phyloP scores from a whole-genome alignment of 2,888 invertebrate species.

The Coleophora flavipennella region DNA sequence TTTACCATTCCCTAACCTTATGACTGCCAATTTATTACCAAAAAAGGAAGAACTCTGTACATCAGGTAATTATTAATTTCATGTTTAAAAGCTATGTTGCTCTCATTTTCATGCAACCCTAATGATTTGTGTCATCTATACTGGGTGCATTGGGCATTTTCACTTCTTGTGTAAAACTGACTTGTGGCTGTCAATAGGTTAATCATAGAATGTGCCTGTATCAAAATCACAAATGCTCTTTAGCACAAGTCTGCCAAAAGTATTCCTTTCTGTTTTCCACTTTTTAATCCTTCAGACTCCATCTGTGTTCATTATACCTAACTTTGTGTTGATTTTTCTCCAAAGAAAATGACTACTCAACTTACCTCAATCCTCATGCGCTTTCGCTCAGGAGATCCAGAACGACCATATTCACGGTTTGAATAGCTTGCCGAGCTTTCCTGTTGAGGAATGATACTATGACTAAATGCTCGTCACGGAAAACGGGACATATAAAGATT shows the following conservation, averaged over 20 bases:
- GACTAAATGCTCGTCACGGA: background rate
- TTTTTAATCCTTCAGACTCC: background rate
- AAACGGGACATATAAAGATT: background rate
- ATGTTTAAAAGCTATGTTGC: too few relatives aligned
- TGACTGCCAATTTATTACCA: too few relatives aligned
- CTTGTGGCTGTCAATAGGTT: too few relatives aligned
- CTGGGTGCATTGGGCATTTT: too few relatives aligned
- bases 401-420: constrained; percentile 68
- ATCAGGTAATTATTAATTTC: too few relatives aligned
- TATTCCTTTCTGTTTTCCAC: background rate
- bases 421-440: constrained; percentile 63
- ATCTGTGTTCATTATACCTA: background rate
- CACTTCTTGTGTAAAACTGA: background rate
- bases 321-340: background rate
- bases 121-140: too few relatives aligned
- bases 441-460: constrained; percentile 30
- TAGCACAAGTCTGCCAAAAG: background rate
- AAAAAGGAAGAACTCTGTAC: too few relatives aligned
- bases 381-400: constrained; percentile 76
- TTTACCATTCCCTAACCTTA: too few relatives aligned
- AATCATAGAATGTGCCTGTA: too few relatives aligned
- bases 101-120: too few relatives aligned
- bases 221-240: background rate
- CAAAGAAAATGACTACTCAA: constrained; percentile 12
- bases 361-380: constrained; percentile 75